Percentiles rank a stretch among this genome's conserved stretches.
Conservation (phyloP, 2,888 invertebrate species). For the Gisinianus flammeolus region DNA sequence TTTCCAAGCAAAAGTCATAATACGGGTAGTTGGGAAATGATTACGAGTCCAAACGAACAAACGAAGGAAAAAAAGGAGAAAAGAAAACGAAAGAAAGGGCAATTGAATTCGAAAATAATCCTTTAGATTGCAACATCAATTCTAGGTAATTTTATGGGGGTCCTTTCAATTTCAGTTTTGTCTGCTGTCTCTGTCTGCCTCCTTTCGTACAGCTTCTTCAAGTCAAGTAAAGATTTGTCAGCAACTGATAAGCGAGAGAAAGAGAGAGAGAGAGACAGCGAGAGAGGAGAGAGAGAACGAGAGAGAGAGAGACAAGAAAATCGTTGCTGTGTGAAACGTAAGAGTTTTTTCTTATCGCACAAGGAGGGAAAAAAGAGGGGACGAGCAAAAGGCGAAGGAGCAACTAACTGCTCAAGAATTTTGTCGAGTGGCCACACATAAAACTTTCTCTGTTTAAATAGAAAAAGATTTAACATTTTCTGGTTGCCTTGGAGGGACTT, state of each 20-base stretch:
- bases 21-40: too few relatives aligned
- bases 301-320: constrained; percentile 9
- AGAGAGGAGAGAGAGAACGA: neutral
- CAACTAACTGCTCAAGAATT: constrained; percentile 33
- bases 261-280: neutral
- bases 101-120: neutral
- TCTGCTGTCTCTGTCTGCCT: neutral
- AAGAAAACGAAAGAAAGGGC: neutral
- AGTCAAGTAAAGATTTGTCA: constrained; percentile 38
- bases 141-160: neutral
- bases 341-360: neutral
- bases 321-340: constrained; percentile 7
- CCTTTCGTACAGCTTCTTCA: neutral
- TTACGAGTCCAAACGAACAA: neutral
- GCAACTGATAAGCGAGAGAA: constrained; percentile 29
- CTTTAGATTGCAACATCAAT: neutral
- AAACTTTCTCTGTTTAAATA: constrained; percentile 27
- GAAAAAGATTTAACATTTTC: neutral
- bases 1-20: too few relatives aligned
- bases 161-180: neutral
- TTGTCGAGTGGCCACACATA: constrained; percentile 37
- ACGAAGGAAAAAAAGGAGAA: neutral
- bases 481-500: neutral
- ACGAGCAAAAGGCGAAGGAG: constrained; percentile 18
- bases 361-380: constrained; percentile 12